Percentiles rank a stretch among this genome's conserved stretches.
phyloP scores from a whole-genome alignment of 2,888 invertebrate genomes.

The Agrotis puta region DNA sequence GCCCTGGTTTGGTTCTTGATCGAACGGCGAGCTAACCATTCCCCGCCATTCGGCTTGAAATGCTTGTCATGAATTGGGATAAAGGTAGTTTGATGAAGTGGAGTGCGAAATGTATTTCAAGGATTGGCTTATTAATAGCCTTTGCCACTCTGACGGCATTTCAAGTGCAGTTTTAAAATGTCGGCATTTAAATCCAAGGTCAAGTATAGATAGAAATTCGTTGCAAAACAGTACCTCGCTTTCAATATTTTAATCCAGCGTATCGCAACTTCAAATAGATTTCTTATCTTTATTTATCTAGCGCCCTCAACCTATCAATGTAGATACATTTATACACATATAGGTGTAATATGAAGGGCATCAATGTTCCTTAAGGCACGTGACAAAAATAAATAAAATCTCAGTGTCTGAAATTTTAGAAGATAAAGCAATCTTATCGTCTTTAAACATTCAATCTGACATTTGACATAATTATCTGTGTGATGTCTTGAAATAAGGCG shows the following conservation, averaged over 20 bases:
- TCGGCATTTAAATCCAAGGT: conserved; percentile 28
- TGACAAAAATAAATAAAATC: conserved; percentile 7
- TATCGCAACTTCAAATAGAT: conserved; percentile 29
- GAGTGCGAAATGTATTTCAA: background rate
- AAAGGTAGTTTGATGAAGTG: too few relatives aligned
- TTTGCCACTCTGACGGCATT: background rate
- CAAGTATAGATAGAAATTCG: background rate
- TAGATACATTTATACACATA: background rate
- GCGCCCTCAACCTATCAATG: background rate
- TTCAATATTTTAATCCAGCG: conserved; percentile 25
- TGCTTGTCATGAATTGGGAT: too few relatives aligned
- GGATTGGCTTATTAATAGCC: background rate
- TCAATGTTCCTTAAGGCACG: background rate
- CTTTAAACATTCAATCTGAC: conserved; percentile 11
- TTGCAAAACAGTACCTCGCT: conserved; percentile 31
- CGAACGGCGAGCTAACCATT: too few relatives aligned
- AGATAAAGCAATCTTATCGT: conserved; percentile 28
- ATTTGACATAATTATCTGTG: conserved; percentile 13
- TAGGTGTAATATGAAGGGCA: conserved; percentile 1
- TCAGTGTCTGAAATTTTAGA: conserved; percentile 6
- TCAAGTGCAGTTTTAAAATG: conserved; percentile 2
- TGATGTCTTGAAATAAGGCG: conserved; percentile 19
- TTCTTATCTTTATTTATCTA: conserved; percentile 35
- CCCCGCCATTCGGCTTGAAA: too few relatives aligned
- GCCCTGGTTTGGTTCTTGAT: too few relatives aligned